phyloP scores from a whole-genome alignment of 2,888 invertebrate genomes.

The Pheosia tremula region DNA sequence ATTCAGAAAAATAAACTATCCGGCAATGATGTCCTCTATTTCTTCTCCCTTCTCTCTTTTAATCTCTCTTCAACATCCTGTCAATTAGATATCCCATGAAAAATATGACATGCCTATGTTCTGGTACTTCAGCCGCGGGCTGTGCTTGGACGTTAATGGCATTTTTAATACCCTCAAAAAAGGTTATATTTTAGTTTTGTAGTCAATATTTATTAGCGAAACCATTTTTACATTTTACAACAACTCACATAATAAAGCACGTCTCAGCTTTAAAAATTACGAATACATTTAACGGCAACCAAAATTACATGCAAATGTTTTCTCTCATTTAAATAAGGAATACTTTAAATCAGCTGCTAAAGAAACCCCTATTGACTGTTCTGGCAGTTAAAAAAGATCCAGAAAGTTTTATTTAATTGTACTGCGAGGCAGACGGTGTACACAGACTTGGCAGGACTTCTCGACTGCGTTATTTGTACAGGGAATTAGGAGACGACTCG shows the following conservation, averaged over 20 bases:
- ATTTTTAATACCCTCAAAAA: background rate
- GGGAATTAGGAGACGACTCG: constrained; percentile 65
- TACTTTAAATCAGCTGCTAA: constrained; percentile 12
- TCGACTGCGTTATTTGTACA: constrained; percentile 46
- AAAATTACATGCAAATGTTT: background rate
- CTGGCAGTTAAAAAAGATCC: constrained; percentile 74
- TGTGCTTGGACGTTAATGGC: background rate
- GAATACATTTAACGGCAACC: background rate
- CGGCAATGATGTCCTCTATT: too few species aligned
- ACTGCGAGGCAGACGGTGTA: constrained; percentile 54
- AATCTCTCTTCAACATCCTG: too few species aligned
- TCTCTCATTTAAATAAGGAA: constrained; percentile 22
- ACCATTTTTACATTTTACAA: background rate
- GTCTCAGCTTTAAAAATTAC: background rate
- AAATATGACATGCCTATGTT: too few species aligned
- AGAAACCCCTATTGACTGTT: constrained; percentile 40
- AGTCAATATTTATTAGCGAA: background rate
- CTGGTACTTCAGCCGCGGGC: background rate
- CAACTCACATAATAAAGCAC: background rate
- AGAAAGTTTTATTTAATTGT: constrained; percentile 66
- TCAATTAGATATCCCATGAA: too few species aligned
- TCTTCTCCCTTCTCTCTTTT: too few species aligned
- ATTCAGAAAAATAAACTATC: too few species aligned
- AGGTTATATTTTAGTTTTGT: background rate
- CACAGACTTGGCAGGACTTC: constrained; percentile 45